Evolutionary conservation across 2,888 invertebrate species (phyloP).

Genomic region (Philhelius pedissequus): DNA sequence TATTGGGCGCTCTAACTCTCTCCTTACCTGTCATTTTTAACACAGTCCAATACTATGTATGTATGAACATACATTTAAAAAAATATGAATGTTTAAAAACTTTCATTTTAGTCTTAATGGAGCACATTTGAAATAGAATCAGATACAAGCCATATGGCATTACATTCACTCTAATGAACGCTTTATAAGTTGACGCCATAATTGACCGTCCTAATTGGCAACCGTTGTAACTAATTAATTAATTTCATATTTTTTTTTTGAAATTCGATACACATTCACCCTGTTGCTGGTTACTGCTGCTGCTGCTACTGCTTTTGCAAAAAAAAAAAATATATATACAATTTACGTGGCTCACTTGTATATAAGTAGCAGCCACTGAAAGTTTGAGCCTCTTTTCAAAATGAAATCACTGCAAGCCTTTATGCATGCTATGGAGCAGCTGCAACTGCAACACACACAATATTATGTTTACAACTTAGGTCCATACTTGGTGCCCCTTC

Average conservation of each 20-base stretch:
- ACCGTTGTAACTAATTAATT: slow-evolving; percentile 60
- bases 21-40: neutral
- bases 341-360: slow-evolving; percentile 20
- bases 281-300: neutral
- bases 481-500: neutral
- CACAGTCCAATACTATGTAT: neutral
- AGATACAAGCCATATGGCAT: slow-evolving; percentile 51
- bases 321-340: neutral
- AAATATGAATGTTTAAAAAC: neutral
- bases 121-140: slow-evolving; percentile 28
- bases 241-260: slow-evolving; percentile 57
- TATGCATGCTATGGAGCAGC: neutral
- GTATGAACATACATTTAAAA: neutral
- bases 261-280: slow-evolving; percentile 65
- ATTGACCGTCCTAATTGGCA: slow-evolving; percentile 62
- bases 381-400: slow-evolving; percentile 9
- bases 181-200: slow-evolving; percentile 44
- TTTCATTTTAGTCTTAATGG: slow-evolving; percentile 20
- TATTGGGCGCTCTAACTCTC: no score
- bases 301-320: neutral
- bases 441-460: neutral
- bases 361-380: neutral
- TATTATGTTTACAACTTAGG: neutral
- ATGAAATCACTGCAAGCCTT: slow-evolving; percentile 23
- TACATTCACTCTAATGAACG: slow-evolving; percentile 44